These are phyloP conservation scores for Bruchidius siliquastri DNA, from an alignment of 2,888 invertebrate genomes.

Conservation along the genomic window DNA sequence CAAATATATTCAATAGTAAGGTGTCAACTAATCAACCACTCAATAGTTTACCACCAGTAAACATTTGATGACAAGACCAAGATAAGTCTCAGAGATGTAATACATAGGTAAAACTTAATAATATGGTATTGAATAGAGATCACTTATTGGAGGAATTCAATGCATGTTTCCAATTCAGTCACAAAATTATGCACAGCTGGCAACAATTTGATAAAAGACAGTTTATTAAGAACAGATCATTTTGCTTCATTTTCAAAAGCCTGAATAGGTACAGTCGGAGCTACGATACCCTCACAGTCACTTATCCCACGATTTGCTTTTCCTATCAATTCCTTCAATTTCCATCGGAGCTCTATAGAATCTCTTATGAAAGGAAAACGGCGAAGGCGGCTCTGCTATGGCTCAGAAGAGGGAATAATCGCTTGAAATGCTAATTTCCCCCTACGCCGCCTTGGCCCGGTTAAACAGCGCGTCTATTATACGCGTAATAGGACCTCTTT, in stretches of 20 bases:
- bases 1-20: too few relatives aligned
- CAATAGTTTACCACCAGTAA: too few relatives aligned
- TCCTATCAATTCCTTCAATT: neutral
- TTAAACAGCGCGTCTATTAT: conserved; percentile 52
- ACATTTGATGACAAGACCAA: too few relatives aligned
- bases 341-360: neutral
- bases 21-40: too few relatives aligned
- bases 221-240: neutral
- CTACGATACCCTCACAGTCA: neutral
- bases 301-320: neutral
- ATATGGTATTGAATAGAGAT: too few relatives aligned
- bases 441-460: conserved; percentile 39
- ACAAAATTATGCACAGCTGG: too few relatives aligned
- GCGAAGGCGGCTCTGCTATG: conserved; percentile 30
- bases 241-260: neutral
- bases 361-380: neutral
- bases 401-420: conserved; percentile 34
- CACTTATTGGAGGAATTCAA: too few relatives aligned
- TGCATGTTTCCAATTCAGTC: too few relatives aligned
- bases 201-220: too few relatives aligned
- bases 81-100: too few relatives aligned
- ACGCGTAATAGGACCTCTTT: conserved; percentile 51
- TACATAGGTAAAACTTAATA: too few relatives aligned
- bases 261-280: neutral
- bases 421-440: conserved; percentile 48